These are phyloP conservation scores for Osmoderma eremita DNA, from an alignment of 2,888 invertebrate species.

Conservation along the genomic window DNA sequence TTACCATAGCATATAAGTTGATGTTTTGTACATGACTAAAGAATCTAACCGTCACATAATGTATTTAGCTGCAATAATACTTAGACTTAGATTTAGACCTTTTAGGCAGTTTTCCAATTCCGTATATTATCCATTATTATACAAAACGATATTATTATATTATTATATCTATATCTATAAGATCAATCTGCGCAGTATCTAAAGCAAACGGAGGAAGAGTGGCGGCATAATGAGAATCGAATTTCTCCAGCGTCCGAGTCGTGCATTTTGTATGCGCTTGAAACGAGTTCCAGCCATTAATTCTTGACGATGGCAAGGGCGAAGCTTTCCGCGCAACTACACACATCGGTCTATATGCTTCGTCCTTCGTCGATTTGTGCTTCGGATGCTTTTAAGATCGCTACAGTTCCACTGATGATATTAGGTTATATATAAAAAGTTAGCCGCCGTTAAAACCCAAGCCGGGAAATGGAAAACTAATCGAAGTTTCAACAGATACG, in stretches of 20 bases:
- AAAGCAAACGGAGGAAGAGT: too few relatives aligned
- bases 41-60: too few relatives aligned
- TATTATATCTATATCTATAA: too few relatives aligned
- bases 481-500: too few relatives aligned
- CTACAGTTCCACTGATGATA: not conserved
- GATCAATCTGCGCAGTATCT: too few relatives aligned
- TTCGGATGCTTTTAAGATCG: conserved; percentile 16
- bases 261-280: conserved; percentile 31
- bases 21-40: too few relatives aligned
- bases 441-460: conserved; percentile 14
- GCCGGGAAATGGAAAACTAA: not conserved
- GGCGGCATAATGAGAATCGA: conserved; percentile 5
- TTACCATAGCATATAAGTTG: too few relatives aligned
- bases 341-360: not conserved
- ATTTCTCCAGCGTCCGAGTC: conserved; percentile 23
- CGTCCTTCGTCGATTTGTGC: conserved; percentile 15
- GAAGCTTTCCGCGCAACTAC: conserved; percentile 8
- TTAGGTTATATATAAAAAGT: conserved; percentile 6
- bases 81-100: too few relatives aligned
- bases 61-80: too few relatives aligned
- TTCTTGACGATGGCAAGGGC: conserved; percentile 4
- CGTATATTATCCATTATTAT: too few relatives aligned
- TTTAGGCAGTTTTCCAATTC: too few relatives aligned
- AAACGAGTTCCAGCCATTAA: conserved; percentile 12
- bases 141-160: too few relatives aligned